Percentiles rank a stretch among this genome's conserved stretches.
These are phyloP conservation scores for Enteromius viviparus DNA, from an alignment of 2,797 vertebrate species.

Conservation along the genomic window DNA sequence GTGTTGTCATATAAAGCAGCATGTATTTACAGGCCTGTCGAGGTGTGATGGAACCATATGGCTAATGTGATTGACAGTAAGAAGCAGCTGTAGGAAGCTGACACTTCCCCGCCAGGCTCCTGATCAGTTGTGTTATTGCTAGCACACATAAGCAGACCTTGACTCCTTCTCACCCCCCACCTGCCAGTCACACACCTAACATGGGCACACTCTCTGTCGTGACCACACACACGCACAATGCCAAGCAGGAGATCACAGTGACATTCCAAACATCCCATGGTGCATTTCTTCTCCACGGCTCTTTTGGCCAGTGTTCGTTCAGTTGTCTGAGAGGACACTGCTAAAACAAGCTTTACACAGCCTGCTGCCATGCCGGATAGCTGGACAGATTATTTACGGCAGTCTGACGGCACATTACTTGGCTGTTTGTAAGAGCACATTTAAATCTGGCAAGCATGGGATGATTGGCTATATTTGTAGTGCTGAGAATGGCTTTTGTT, in stretches of 20 bases:
- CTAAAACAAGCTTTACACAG: constrained; percentile 43
- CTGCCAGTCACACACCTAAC: constrained; percentile 57
- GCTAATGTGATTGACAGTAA: constrained; percentile 45
- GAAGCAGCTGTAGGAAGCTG: constrained; percentile 42
- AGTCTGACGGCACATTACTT: constrained; percentile 48
- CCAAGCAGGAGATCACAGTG: constrained; percentile 14
- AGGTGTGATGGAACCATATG: constrained; percentile 22
- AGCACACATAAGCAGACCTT: constrained; percentile 52
- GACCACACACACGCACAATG: constrained; percentile 44
- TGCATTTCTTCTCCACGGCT: constrained; percentile 18
- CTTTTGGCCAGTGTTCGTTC: constrained; percentile 4
- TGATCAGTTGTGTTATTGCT: constrained; percentile 52
- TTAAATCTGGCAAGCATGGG: constrained; percentile 46
- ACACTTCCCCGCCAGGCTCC: constrained; percentile 40
- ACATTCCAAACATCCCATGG: constrained; percentile 27
- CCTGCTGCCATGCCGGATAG: constrained; percentile 25
- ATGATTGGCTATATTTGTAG: constrained; percentile 44
- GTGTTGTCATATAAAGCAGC: constrained; percentile 10
- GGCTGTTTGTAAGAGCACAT: constrained; percentile 48
- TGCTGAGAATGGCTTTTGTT: constrained; percentile 40
- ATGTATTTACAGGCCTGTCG: constrained; percentile 8
- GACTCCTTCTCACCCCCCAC: constrained; percentile 45
- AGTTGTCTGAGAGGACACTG: constrained; percentile 27
- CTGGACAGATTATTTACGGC: constrained; percentile 48
- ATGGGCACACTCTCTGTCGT: constrained; percentile 54